These are phyloP conservation scores for Oreamnos americanus DNA, from an alignment of 2,113 vertebrate genomes.

Conservation along the genomic window DNA sequence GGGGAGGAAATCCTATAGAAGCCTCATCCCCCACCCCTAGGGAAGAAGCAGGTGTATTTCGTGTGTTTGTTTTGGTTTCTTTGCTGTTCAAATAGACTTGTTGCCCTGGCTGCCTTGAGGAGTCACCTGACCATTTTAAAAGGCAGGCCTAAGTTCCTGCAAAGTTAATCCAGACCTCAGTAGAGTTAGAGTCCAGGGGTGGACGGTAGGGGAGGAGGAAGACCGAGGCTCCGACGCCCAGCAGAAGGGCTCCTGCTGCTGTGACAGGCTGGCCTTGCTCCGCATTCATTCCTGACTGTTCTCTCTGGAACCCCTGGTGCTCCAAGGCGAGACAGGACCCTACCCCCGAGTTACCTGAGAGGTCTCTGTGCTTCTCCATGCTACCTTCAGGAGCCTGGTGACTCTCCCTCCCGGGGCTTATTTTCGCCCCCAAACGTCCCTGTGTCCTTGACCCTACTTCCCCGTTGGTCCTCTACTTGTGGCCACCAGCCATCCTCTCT, in stretches of 20 bases:
- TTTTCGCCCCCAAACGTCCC: neutral
- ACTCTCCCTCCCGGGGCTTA: neutral
- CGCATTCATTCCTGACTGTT: too few relatives aligned
- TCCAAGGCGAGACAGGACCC: neutral
- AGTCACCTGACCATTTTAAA: neutral
- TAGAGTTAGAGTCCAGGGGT: neutral
- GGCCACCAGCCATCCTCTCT: neutral
- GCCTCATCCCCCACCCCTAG: fast-evolving
- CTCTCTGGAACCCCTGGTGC: too few relatives aligned
- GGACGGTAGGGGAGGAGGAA: neutral
- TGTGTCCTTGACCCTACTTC: neutral
- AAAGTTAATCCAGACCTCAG: neutral
- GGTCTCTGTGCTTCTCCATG: neutral
- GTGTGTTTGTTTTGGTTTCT: neutral
- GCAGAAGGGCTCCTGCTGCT: neutral
- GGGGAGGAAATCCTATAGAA: neutral
- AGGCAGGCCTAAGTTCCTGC: neutral
- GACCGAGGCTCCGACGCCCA: neutral
- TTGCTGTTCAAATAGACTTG: neutral
- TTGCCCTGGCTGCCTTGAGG: fast-evolving
- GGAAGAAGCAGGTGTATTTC: neutral
- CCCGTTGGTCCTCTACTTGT: neutral
- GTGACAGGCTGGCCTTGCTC: neutral
- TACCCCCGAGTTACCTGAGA: neutral
- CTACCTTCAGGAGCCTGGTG: neutral